phyloP scores from a whole-genome alignment of 92 coral and sea anemone genomes.

The Parazoanthus darwini region DNA sequence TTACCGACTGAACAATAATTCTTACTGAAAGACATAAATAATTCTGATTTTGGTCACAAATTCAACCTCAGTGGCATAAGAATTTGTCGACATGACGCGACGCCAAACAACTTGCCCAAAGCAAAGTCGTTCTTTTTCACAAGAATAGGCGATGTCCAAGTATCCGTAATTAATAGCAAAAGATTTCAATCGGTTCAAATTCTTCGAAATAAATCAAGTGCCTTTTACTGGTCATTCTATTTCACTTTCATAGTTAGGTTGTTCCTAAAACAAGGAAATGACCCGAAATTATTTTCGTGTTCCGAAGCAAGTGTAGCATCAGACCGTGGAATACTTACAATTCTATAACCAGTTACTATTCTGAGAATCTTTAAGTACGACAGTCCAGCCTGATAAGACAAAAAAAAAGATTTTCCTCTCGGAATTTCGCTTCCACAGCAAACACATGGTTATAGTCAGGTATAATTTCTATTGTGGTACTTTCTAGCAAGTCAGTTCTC shows the following conservation, averaged over 20 bases:
- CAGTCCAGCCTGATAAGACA: background rate
- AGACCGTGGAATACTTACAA: conserved; percentile 25
- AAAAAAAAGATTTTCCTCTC: background rate
- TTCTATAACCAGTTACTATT: background rate
- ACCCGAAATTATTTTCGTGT: background rate
- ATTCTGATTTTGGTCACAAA: conserved; percentile 23
- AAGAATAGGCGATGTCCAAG: background rate
- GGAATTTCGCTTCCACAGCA: conserved; percentile 11
- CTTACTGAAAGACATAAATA: background rate
- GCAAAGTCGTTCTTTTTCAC: background rate
- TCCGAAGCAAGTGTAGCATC: conserved; percentile 20
- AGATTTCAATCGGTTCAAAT: background rate
- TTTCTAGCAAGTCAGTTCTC: background rate
- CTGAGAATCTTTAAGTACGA: background rate
- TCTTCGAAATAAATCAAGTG: background rate
- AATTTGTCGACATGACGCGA: conserved; percentile 36
- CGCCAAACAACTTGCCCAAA: conserved; percentile 20
- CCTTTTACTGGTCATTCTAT: background rate
- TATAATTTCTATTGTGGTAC: background rate
- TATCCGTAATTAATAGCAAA: background rate
- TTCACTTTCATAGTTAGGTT: background rate
- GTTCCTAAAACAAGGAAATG: background rate
- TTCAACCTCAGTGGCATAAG: background rate
- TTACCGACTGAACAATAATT: background rate
- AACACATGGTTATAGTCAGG: background rate